These are phyloP conservation scores for Bergia sp. DNA, from an alignment of 92 coral and sea anemone genomes.

Conservation along the genomic window DNA sequence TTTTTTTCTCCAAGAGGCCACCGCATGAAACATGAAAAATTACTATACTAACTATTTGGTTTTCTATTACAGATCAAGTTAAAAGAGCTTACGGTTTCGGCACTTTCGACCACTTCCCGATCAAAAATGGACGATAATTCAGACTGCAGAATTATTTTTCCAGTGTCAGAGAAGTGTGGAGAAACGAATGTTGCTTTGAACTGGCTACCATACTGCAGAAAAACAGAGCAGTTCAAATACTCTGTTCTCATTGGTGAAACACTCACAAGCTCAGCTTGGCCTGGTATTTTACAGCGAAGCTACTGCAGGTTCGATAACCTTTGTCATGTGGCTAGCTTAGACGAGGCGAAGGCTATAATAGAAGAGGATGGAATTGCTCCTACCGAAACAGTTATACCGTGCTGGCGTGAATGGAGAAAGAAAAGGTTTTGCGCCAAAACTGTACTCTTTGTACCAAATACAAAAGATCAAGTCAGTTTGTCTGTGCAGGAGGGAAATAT, in stretches of 20 bases:
- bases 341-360: conserved; percentile 7
- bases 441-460: conserved; percentile 21
- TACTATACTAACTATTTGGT: not conserved
- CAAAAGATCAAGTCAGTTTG: conserved; percentile 16
- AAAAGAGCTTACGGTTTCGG: not conserved
- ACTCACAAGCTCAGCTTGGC: conserved; percentile 26
- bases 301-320: conserved; percentile 6
- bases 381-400: not conserved
- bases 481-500: conserved; percentile 5
- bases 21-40: not conserved
- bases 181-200: not conserved
- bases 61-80: not conserved
- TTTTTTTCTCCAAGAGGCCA: not conserved
- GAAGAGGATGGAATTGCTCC: conserved; percentile 26
- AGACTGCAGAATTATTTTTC: conserved; percentile 2
- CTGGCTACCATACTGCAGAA: conserved; percentile 37
- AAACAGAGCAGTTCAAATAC: conserved; percentile 20
- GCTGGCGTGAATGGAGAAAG: conserved; percentile 1
- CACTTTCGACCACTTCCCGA: not conserved
- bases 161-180: not conserved
- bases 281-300: conserved; percentile 7
- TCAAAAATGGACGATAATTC: not conserved
- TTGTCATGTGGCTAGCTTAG: conserved; percentile 4
- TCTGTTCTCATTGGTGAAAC: conserved; percentile 18
- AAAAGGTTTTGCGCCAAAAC: not conserved